A percentile compares a stretch with the other conserved stretches of the same genome.
phyloP scores from a whole-genome alignment of 2,113 vertebrate species.

The Salvelinus alpinus region DNA sequence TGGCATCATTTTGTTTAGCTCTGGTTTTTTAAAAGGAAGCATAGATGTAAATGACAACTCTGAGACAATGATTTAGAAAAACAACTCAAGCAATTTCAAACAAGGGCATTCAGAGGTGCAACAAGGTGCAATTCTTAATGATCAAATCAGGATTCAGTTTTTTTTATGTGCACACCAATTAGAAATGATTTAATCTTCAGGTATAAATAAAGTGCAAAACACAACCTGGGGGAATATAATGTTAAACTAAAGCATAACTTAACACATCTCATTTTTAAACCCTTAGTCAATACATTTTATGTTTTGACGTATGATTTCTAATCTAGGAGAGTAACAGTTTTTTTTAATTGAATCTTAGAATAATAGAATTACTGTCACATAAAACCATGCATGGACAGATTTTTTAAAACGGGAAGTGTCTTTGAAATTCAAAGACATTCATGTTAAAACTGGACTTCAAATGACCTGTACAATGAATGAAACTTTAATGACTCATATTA shows the following conservation, averaged over 20 bases:
- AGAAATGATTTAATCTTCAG: background rate
- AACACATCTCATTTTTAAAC: background rate
- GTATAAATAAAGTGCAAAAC: slow-evolving; percentile 60
- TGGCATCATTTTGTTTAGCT: slow-evolving; percentile 4
- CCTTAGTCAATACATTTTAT: background rate
- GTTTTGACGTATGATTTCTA: background rate
- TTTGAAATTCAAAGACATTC: slow-evolving; percentile 6
- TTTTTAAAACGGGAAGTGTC: slow-evolving; percentile 17
- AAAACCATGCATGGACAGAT: slow-evolving; percentile 48
- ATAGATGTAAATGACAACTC: slow-evolving; percentile 27
- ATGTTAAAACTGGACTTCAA: slow-evolving; percentile 37
- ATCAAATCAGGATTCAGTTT: slow-evolving; percentile 18
- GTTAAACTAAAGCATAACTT: slow-evolving; percentile 3
- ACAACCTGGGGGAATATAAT: slow-evolving; percentile 31
- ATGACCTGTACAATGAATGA: slow-evolving; percentile 41
- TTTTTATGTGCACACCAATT: slow-evolving; percentile 26
- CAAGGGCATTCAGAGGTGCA: slow-evolving; percentile 10
- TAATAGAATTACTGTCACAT: slow-evolving; percentile 1
- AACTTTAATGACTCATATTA: background rate
- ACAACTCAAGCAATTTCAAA: slow-evolving; percentile 15
- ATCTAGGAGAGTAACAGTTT: background rate
- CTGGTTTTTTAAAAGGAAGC: slow-evolving; percentile 32
- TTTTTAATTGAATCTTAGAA: background rate
- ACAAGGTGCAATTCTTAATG: slow-evolving; percentile 52
- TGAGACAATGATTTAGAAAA: slow-evolving; percentile 28